Evolutionary conservation across 2,888 invertebrate genomes (phyloP).

Genomic region (Ormyrus rosae): DNA sequence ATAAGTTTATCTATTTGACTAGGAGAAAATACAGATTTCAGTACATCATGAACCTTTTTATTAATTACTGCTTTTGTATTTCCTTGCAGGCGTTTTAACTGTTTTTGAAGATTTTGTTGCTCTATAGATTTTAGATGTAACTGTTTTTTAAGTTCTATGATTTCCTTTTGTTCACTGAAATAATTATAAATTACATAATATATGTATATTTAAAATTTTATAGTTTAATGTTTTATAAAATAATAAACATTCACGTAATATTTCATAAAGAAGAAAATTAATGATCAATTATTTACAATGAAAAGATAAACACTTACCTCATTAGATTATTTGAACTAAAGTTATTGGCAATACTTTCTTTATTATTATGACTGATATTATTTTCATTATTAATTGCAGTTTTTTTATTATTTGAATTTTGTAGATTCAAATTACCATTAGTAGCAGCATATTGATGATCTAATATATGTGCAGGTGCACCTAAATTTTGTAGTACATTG

Average conservation of each 20-base stretch:
- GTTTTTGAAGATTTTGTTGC: constrained; percentile 13
- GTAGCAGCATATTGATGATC: constrained; percentile 44
- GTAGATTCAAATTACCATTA: too few relatives aligned
- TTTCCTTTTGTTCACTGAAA: constrained; percentile 23
- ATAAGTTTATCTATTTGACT: constrained; percentile 47
- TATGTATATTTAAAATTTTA: not conserved
- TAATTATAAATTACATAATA: not conserved
- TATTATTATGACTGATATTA: not conserved
- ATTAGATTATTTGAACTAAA: too few relatives aligned
- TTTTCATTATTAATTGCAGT: not conserved
- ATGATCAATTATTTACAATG: too few relatives aligned
- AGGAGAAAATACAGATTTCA: constrained; percentile 40
- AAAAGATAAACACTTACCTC: too few relatives aligned
- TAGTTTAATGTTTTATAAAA: not conserved
- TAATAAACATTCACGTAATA: not conserved
- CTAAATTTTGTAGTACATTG: not conserved
- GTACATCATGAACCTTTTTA: constrained; percentile 17
- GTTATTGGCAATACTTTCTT: not conserved
- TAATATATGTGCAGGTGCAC: constrained; percentile 39
- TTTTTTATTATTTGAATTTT: not conserved
- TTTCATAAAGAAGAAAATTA: not conserved
- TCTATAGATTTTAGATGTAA: constrained; percentile 7
- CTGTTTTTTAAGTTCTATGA: constrained; percentile 21
- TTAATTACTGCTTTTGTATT: not conserved
- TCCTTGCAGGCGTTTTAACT: constrained; percentile 35